Base-by-base conservation (phyloP, 2,797 vertebrate species). In the Bradypus variegatus region DNA sequence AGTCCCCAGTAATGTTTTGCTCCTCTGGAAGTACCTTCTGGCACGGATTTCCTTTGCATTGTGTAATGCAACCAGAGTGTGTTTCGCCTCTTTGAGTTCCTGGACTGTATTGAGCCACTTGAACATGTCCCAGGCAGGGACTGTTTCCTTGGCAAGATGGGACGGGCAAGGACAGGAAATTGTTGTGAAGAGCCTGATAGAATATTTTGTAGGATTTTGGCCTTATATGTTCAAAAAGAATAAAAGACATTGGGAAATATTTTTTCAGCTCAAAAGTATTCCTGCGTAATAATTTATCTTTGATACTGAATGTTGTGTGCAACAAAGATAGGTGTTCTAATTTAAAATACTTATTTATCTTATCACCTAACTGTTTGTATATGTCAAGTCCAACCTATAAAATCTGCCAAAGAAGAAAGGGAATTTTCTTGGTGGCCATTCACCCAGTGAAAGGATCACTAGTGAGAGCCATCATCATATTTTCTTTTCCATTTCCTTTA, bases 161-260 rank as follows among this genome's bases (percentile, higher is more conserved):
- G 95, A 90, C 98, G 98, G 96, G 98, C 91, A 0, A 1, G 92
- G 95, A 95, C 97, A 97, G 90, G 97, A 96, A 94, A 89, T 69
- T 60, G 73, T 91, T 94, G 23, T 48, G 38, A 92, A 94, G 67
- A 92, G 75, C 86, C 83, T 21, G 93, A 27, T 65, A 86, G 88
- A 81, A 95, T 64, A 36, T 91, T 96, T 96, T 94, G 92, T 93
- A 96, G 93, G 64, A 93, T 93, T 94, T 81, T 80, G 94, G 91
- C 93, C 89, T 90, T 94, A 70, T 2, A 78, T 92, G 65, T 55
- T 82, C 64, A 65, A 90, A 85, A 72, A 86, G 21, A 19, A 33
- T 60, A 95, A 38, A 86, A 93, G 90, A 94, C 38, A 60, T 70
- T 67, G 38, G 55, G 62, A 86, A 65, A 78, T 62, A 33, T 0